Evolutionary conservation across 1,140 invertebrate genomes (phyloP).

Genomic region (Oedothorax gibbosus): DNA sequence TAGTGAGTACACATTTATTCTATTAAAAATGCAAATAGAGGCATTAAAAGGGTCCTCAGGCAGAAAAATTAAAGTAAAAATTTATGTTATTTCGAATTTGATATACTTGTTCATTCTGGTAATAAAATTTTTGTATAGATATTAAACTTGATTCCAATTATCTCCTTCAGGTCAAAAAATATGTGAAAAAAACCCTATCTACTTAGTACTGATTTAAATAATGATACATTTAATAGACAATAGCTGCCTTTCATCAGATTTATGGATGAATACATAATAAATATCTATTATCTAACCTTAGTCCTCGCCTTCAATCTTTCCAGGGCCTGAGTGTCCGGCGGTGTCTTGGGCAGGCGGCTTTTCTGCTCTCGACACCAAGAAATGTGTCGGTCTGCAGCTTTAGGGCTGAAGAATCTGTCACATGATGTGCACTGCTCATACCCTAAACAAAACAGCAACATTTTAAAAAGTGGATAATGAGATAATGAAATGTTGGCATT

Average conservation of each 20-base stretch:
- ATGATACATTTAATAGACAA: too few species aligned
- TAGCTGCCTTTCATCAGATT: too few species aligned
- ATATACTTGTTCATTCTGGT: too few species aligned
- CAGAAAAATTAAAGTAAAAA: too few species aligned
- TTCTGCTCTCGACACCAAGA: slow-evolving; percentile 87
- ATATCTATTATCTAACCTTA: slow-evolving; percentile 69
- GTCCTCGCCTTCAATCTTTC: slow-evolving; percentile 82
- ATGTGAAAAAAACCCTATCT: too few species aligned
- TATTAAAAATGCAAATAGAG: neutral
- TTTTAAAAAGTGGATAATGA: neutral
- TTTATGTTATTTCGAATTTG: too few species aligned
- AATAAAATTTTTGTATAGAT: too few species aligned
- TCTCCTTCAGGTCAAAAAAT: too few species aligned
- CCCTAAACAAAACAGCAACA: slow-evolving; percentile 63
- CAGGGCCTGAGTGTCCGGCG: slow-evolving; percentile 75
- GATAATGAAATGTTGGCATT: neutral
- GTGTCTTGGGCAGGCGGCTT: slow-evolving; percentile 72
- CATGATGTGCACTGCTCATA: slow-evolving; percentile 82
- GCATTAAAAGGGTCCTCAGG: too few species aligned
- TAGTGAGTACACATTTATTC: neutral
- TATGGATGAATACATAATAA: neutral
- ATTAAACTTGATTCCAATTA: too few species aligned
- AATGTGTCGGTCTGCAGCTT: slow-evolving; percentile 91
- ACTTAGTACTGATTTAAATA: too few species aligned
- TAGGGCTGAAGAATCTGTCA: slow-evolving; percentile 82